Conservation (phyloP, 2,888 invertebrate species). For the Eurytoma adleriae region DNA sequence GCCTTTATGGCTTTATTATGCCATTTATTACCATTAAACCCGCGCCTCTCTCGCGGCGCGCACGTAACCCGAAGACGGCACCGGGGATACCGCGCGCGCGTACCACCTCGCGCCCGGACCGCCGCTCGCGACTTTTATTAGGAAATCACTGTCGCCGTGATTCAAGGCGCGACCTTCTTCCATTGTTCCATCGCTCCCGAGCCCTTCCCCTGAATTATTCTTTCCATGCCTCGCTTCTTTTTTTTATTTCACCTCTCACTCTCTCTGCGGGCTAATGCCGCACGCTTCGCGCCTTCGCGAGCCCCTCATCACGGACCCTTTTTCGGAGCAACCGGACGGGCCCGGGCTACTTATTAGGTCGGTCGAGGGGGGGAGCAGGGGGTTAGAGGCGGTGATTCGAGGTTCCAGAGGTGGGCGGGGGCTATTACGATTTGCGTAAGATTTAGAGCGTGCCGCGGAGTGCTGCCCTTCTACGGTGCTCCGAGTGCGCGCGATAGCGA, state of each 20-base stretch:
- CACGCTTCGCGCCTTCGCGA: constrained; percentile 49
- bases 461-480: background rate
- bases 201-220: constrained; percentile 63
- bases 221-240: constrained; percentile 53
- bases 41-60: background rate
- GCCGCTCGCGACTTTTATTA: constrained; percentile 62
- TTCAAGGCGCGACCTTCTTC: constrained; percentile 35
- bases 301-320: constrained; percentile 41
- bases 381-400: background rate
- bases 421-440: constrained; percentile 40
- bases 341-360: constrained; percentile 31
- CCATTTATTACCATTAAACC: constrained; percentile 50
- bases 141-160: constrained; percentile 63
- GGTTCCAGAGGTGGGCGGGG: constrained; percentile 21
- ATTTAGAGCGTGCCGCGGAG: constrained; percentile 29
- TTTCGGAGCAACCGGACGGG: no score
- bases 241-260: constrained; percentile 8
- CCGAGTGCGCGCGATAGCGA: no score
- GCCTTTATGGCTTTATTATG: constrained; percentile 48
- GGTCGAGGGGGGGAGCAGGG: background rate
- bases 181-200: constrained; percentile 48
- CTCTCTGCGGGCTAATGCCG: constrained; percentile 10
- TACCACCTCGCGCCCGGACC: constrained; percentile 47
- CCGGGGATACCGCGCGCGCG: background rate
- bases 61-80: constrained; percentile 18